Base-by-base conservation (phyloP, 2,113 vertebrate genomes). In the Xyliphius kryptos region DNA sequence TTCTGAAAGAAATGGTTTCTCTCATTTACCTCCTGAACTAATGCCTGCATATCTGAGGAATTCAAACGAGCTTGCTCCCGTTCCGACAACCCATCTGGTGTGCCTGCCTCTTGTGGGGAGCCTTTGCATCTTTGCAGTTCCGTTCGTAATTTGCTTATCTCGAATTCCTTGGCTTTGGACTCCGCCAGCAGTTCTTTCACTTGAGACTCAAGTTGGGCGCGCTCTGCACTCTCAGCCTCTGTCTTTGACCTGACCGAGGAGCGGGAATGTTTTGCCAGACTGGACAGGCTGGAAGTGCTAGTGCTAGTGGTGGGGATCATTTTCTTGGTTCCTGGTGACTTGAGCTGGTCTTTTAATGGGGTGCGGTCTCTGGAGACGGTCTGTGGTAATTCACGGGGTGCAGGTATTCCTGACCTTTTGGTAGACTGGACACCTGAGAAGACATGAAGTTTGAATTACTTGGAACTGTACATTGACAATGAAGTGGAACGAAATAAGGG, bases 151-250 rank as follows among this genome's bases (percentile, higher is more conserved):
- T 86, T 91, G 73, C 84, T 91, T 37, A 99, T 98, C 80, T 97
- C 92, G 1, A 86, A 89, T 65, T 99, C 95, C 85, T 97, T 99
- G 0, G 89, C 87, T 74, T 98, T 97, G 46, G 92, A 91, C 68
- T 98, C 94, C 17, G 92, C 90, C 78, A 97, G 74, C 44, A 99
- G 89, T 44, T 94, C 95, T 71, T 90, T 95, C 52, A 99, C 88
- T 69, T 95, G 94, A 69, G 87, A 79, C 85, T 97, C 94, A 56
- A 97, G 81, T 22, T 87, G 75, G 0, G 87, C 86, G 74, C 76
- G 90, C 66, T 95, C 93, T 44, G 81, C 79, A 1, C 56, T 68
- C 44, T 96, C 92, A 46, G 74, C 78, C 40, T 96, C 94, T 19
- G 77, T 82, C 74, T 85, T 94, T 64, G 86, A 74, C 74, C 92